These are phyloP conservation scores for Leucoraja erinaceus DNA, from an alignment of 2,113 vertebrate species.

Conservation along the genomic window DNA sequence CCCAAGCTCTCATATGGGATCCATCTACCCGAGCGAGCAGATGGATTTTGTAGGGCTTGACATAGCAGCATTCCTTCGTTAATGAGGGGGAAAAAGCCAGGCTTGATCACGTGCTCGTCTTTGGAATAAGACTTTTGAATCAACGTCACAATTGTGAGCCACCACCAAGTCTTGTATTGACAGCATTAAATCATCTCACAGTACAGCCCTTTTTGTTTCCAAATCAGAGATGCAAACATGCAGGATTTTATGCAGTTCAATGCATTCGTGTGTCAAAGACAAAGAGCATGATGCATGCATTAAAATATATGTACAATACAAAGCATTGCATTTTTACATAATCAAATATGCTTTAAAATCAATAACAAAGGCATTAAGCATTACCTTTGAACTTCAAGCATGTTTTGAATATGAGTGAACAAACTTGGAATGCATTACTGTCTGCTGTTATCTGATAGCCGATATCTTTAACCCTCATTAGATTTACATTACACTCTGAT, in stretches of 20 bases:
- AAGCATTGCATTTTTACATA: constrained; percentile 23
- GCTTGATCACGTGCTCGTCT: not conserved
- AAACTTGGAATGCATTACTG: constrained; percentile 28
- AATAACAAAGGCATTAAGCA: constrained; percentile 21
- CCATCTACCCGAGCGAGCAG: not conserved
- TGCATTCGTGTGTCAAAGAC: constrained; percentile 3
- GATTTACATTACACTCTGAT: constrained; percentile 21
- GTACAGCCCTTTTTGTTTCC: not conserved
- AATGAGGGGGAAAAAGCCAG: not conserved
- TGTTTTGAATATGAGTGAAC: constrained; percentile 20
- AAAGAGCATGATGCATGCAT: constrained; percentile 14
- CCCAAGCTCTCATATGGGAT: not conserved
- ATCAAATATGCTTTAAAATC: constrained; percentile 19
- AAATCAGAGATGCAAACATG: not conserved
- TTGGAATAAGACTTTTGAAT: not conserved
- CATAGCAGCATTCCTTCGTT: not conserved
- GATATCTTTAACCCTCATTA: constrained; percentile 2
- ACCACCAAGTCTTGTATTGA: not conserved
- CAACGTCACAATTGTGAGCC: not conserved
- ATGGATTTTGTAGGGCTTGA: too few relatives aligned
- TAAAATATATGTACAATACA: not conserved
- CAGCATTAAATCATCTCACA: not conserved
- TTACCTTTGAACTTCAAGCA: constrained; percentile 33
- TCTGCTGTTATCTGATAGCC: constrained; percentile 30
- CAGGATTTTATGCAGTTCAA: not conserved